A percentile compares a stretch with the other conserved stretches of the same genome.
phyloP scores from a whole-genome alignment of 2,888 invertebrate species.

The Heteropelma amictum region DNA sequence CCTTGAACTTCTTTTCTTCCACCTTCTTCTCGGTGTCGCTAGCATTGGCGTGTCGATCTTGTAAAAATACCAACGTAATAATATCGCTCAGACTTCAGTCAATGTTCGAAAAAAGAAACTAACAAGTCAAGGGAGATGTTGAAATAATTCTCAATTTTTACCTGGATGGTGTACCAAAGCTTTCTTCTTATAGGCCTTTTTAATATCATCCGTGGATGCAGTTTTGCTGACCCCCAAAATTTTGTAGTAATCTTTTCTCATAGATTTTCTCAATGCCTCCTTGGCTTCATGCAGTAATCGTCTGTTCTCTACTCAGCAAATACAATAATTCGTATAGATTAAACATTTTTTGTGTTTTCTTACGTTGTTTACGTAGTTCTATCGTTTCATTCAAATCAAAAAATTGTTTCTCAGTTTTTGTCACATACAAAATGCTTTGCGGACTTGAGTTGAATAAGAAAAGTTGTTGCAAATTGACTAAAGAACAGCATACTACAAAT shows the following conservation, averaged over 20 bases:
- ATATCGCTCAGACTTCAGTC: background rate
- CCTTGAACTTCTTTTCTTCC: constrained; percentile 96
- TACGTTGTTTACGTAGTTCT: no score
- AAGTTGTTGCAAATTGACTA: no score
- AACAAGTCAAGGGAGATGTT: background rate
- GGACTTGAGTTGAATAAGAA: no score
- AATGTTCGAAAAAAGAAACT: background rate
- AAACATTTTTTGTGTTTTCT: no score
- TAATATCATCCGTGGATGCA: constrained; percentile 94
- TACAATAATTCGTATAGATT: background rate
- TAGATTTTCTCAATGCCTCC: constrained; percentile 91
- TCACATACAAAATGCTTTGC: no score
- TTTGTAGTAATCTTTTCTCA: constrained; percentile 97
- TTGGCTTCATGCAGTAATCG: constrained; percentile 92
- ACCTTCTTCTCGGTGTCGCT: constrained; percentile 90
- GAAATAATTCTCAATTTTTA: no score
- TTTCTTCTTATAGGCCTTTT: constrained; percentile 94
- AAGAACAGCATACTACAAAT: no score
- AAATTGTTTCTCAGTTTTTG: no score
- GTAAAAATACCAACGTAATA: constrained; percentile 22
- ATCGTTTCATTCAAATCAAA: no score
- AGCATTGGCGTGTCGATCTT: constrained; percentile 94
- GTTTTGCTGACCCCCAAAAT: constrained; percentile 91
- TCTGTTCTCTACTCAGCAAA: constrained; percentile 83
- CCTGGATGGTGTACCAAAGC: constrained; percentile 95